Evolutionary conservation across 2,888 invertebrate genomes (phyloP).

Genomic region (Muschampia plurimacula): DNA sequence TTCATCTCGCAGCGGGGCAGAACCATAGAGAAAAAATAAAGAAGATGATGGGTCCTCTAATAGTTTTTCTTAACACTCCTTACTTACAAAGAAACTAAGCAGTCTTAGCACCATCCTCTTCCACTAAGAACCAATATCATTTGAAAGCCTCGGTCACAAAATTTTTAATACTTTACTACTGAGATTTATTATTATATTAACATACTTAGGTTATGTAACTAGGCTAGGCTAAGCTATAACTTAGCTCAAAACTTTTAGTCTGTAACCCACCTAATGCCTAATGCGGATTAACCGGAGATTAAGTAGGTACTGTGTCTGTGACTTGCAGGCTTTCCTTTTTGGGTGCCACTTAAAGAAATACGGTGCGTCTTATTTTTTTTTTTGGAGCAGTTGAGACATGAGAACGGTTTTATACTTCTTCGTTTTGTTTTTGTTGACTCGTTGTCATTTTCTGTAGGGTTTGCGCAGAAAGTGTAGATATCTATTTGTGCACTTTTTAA

Average conservation of each 20-base stretch:
- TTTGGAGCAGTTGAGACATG: background rate
- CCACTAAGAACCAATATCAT: no score
- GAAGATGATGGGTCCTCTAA: no score
- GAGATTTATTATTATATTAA: no score
- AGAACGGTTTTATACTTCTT: background rate
- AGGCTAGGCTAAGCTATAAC: no score
- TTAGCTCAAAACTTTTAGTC: background rate
- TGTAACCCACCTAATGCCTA: background rate
- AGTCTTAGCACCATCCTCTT: no score
- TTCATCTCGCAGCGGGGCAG: no score
- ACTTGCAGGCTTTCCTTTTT: conserved; percentile 34
- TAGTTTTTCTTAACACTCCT: no score
- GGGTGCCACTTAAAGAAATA: conserved; percentile 3
- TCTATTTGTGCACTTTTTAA: background rate
- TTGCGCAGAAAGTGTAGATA: background rate
- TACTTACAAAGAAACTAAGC: no score
- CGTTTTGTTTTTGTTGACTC: conserved; percentile 3
- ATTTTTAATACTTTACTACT: background rate
- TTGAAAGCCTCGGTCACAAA: no score
- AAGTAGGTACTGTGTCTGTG: conserved; percentile 11
- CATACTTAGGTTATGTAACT: background rate
- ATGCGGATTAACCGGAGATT: conserved; percentile 25
- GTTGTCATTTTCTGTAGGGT: background rate
- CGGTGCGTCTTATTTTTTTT: background rate
- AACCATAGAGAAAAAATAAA: no score